Percentiles rank a stretch among this genome's conserved stretches.
Conservation (phyloP, 2,113 vertebrate genomes). For the Siniperca chuatsi region DNA sequence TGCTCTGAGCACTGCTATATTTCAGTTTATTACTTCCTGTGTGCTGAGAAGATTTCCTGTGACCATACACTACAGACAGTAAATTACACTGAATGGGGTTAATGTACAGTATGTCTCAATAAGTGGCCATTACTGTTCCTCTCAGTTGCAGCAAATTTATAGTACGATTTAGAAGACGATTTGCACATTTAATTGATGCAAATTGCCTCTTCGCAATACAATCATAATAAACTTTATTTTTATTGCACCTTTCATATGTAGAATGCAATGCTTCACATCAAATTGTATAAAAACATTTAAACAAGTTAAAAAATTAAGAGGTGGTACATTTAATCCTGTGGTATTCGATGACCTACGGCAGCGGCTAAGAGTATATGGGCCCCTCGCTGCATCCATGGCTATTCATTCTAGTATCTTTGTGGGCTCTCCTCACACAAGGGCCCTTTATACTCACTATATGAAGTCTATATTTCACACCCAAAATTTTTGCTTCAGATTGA, state of each 20-base stretch:
- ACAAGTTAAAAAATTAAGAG: not conserved
- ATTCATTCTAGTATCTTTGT: no score
- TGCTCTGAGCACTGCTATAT: not conserved
- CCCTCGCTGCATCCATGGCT: no score
- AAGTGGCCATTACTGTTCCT: not conserved
- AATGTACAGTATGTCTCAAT: slow-evolving; percentile 6
- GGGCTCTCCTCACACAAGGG: no score
- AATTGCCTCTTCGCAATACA: not conserved
- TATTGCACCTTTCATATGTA: not conserved
- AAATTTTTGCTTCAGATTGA: not conserved
- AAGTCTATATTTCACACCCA: not conserved
- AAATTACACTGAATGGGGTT: slow-evolving; percentile 12
- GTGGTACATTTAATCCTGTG: not conserved
- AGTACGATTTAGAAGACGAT: not conserved
- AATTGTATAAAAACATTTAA: not conserved
- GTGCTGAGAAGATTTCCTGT: slow-evolving; percentile 24
- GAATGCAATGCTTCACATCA: not conserved
- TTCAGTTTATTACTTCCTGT: slow-evolving; percentile 8
- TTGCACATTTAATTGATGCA: slow-evolving; percentile 2
- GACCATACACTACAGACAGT: not conserved
- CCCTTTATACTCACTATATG: no score
- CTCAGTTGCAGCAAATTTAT: not conserved
- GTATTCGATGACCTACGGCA: not conserved
- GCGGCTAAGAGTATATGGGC: not conserved
- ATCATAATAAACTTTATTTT: not conserved